A percentile compares a stretch with the other conserved stretches of the same genome.
Conservation (phyloP, 2,888 invertebrate genomes). For the Craniophora ligustri region DNA sequence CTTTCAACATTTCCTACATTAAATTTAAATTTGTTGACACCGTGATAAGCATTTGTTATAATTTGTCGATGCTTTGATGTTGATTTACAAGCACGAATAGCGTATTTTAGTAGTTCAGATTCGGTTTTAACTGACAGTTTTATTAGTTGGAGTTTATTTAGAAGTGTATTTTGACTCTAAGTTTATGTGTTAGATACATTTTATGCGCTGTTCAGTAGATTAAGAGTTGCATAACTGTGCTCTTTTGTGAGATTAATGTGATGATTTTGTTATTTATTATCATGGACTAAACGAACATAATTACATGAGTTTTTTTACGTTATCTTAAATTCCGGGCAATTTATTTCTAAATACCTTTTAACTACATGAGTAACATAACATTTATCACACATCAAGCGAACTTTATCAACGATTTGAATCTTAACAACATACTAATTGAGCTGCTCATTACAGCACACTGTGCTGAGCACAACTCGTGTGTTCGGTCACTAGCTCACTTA, state of each 20-base stretch:
- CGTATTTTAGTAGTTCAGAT: constrained; percentile 24
- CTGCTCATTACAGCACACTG: constrained; percentile 33
- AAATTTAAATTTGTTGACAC: constrained; percentile 18
- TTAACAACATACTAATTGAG: constrained; percentile 31
- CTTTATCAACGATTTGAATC: constrained; percentile 25
- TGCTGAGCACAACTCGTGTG: constrained; percentile 25
- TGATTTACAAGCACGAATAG: constrained; percentile 35
- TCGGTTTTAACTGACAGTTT: constrained; percentile 35
- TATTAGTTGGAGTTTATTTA: constrained; percentile 29
- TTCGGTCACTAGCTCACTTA: constrained; percentile 24
- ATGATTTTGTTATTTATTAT: constrained; percentile 3
- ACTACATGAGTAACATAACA: constrained; percentile 9
- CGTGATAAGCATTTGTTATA: constrained; percentile 41
- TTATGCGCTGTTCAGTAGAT: constrained; percentile 10
- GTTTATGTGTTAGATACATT: constrained; percentile 27
- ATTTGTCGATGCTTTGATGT: constrained; percentile 50
- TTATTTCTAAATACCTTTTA: constrained; percentile 5
- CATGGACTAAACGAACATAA: not conserved
- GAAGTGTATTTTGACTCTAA: constrained; percentile 22
- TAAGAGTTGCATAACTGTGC: constrained; percentile 19
- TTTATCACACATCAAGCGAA: not conserved
- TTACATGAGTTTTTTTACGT: constrained; percentile 13
- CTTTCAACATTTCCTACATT: constrained; percentile 29
- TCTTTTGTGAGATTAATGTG: constrained; percentile 12
- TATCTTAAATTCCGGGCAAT: not conserved